Base-by-base conservation (phyloP, 2,888 invertebrate species). In the Alsophila aescularia region DNA sequence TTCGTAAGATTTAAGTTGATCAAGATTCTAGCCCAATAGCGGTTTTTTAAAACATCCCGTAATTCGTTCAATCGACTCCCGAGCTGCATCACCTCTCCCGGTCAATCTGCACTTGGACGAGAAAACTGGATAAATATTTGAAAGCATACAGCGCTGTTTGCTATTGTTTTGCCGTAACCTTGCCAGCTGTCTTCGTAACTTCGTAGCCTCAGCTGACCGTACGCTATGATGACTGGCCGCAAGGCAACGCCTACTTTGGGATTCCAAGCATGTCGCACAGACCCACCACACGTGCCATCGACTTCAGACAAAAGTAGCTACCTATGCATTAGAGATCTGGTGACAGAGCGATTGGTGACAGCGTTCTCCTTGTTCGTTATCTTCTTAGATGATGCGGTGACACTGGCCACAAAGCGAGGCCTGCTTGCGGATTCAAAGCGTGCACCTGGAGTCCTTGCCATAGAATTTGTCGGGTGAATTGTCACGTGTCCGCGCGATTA, bases 191-290 rank as follows among this genome's bases (percentile, higher is more conserved):
- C 14, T 55, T 35, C 21, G 32, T 50, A 52, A n/a, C n/a, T n/a
- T n/a, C n/a, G n/a, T 14, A 42, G 21, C 42, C 32, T 51, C 39
- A 35, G 45, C 27, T 66, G 66, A 65, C 64, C 64, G n/a, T n/a
- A 64, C 66, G 50, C 50, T 55, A 35, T 14, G 31, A 18, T 72
- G 74, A 70, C 76, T 79, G 73, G 73, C 69, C 70, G 64, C 78
- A 79, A 75, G 69, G 76, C 81, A 74, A 82, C 72, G 73, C 64
- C 75, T 75, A 63, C 59, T 79, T 76, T 70, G 62, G 71, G 67
- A 82, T 81, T 78, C 81, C 51, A 44, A 45, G 58, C 79, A 79
- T 73, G 73, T 53, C 21, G 31, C 69, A 60, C 56, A 60, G 58
- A 66, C 59, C 68, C 42, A 35, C 34, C 18, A 12, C 70, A 70